These are phyloP conservation scores for Cremastobaeus sp. DNA, from an alignment of 2,888 invertebrate genomes.

Conservation along the genomic window DNA sequence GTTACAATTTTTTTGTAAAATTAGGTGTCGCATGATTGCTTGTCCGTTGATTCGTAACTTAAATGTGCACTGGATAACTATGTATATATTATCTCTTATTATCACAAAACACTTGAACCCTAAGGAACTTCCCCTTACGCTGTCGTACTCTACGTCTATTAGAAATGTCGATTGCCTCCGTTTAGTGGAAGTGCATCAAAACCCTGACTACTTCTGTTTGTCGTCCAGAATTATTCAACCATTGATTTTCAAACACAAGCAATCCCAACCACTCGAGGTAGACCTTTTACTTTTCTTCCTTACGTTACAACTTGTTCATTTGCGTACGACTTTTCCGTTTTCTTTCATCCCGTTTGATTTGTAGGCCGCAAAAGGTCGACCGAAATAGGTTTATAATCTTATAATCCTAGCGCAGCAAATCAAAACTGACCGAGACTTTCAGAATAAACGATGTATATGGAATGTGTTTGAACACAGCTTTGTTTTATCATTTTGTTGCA, in stretches of 20 bases:
- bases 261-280: neutral
- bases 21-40: constrained; percentile 76
- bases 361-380: constrained; percentile 1
- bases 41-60: constrained; percentile 65
- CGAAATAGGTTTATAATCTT: constrained; percentile 24
- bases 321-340: neutral
- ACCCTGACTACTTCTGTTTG: constrained; percentile 3
- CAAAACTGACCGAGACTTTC: constrained; percentile 12
- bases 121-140: constrained; percentile 12
- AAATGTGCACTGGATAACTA: constrained; percentile 67
- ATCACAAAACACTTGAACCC: constrained; percentile 64
- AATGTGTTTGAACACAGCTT: constrained; percentile 69
- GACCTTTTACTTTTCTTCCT: neutral
- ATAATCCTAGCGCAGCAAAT: constrained; percentile 38
- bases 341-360: neutral
- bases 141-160: constrained; percentile 56
- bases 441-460: constrained; percentile 63
- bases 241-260: constrained; percentile 2
- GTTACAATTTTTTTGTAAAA: constrained; percentile 68
- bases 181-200: constrained; percentile 46
- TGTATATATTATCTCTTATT: constrained; percentile 64
- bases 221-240: constrained; percentile 1
- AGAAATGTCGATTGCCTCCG: constrained; percentile 48
- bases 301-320: neutral
- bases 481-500: constrained; percentile 65